Base-by-base conservation (phyloP, 2,113 vertebrate genomes). In the Tragelaphus strepsiceros region DNA sequence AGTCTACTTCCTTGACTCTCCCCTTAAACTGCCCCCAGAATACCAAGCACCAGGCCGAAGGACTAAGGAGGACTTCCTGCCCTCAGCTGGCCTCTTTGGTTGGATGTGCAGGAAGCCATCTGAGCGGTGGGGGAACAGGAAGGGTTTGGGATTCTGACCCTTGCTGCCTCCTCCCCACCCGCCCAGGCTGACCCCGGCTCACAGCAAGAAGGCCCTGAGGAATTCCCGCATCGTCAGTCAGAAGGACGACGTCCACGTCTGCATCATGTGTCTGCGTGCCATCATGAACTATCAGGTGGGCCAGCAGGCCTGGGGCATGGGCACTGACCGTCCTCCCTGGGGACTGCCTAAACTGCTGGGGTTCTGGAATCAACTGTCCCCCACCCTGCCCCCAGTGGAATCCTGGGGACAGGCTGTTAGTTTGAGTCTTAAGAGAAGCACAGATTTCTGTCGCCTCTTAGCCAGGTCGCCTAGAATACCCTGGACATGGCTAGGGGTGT, bases 261-360 rank as follows among this genome's bases (percentile, higher is more conserved):
- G 99, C 98, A 99, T 99, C 87, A 99, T 99, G 99, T 99, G 99
- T 58, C 98, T 99, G 85, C 99, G 99, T 0, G 99, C 99, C 97
- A 99, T 99, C 99, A 99, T 99, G 99, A 99, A 99, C 98, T 99
- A 99, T 97, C 99, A 99, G 99, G 99, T 99, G 28, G 15, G 94
- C 56, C 14, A 12, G 13, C 0, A 19, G 86, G 28, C 2, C 1
- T 11, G 54, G 39, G 83, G 62, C 16, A 1, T 0, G 26, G 28
- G 46, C 78, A 4, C 28, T 21, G 17, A 81, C 62, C 26, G n/a
- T 62, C 6, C 49, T 30, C 26, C 6, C 39, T 1, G 7, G 46
- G 86, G 21, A 28, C 35, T 54, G 51, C 89, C 16, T 26, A 10
- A 61, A 51, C 35, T 16, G 19, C 35, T 17, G 28, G 32, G 35